Evolutionary conservation across 2,113 vertebrate genomes (phyloP).

Genomic region (Oriolus oriolus): DNA sequence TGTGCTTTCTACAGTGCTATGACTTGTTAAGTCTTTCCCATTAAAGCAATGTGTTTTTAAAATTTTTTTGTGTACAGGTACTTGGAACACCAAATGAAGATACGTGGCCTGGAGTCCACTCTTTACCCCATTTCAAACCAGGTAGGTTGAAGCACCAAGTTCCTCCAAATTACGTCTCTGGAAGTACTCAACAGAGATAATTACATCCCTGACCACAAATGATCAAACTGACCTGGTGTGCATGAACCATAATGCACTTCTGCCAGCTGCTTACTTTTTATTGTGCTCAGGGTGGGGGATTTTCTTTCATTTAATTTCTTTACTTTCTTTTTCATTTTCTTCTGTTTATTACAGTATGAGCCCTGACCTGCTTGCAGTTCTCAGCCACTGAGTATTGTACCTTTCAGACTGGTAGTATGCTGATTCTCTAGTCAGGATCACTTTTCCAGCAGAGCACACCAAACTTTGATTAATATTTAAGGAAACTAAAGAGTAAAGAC

Average conservation of each 20-base stretch:
- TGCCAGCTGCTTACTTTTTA: background rate
- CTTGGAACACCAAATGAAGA: conserved; percentile 93
- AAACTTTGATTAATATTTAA: background rate
- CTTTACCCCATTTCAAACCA: conserved; percentile 92
- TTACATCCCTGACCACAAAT: background rate
- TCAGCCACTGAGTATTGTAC: background rate
- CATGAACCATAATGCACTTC: background rate
- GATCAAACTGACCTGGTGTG: background rate
- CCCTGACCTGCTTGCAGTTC: background rate
- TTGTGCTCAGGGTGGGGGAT: background rate
- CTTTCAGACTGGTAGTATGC: background rate
- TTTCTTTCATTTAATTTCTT: background rate
- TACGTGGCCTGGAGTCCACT: conserved; percentile 90
- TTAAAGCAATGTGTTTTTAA: background rate
- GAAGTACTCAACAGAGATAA: background rate
- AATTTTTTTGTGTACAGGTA: conserved; percentile 70
- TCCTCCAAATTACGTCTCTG: background rate
- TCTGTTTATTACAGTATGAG: background rate
- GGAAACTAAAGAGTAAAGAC: background rate
- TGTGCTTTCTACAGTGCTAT: background rate
- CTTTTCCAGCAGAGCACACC: background rate
- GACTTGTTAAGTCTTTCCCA: background rate
- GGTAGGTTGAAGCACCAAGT: conserved; percentile 70
- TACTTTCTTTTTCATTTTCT: background rate
- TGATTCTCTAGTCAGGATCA: background rate